Evolutionary conservation across 1,140 invertebrate species (phyloP).

Genomic region (Homarus americanus): DNA sequence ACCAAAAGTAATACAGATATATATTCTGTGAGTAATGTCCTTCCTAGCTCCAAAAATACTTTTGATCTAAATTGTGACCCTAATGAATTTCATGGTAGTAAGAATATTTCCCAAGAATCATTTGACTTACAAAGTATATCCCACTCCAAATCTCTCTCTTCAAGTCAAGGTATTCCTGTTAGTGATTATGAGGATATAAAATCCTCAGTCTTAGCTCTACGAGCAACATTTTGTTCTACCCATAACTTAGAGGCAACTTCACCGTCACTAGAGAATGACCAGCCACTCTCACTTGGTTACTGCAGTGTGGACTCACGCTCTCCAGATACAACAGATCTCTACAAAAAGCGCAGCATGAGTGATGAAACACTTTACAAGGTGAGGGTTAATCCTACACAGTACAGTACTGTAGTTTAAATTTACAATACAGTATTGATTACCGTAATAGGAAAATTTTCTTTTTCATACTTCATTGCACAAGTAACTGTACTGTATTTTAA

Average conservation of each 20-base stretch:
- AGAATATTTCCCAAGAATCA: neutral
- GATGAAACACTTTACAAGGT: constrained; percentile 66
- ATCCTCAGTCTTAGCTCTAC: neutral
- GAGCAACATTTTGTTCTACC: constrained; percentile 14
- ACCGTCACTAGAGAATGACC: neutral
- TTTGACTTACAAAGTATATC: neutral
- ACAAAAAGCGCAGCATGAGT: constrained; percentile 60
- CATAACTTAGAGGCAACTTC: neutral
- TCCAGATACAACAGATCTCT: constrained; percentile 14
- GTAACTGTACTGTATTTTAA: too few species aligned
- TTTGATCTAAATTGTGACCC: neutral
- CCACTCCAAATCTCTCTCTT: constrained; percentile 5
- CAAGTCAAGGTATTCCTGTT: neutral
- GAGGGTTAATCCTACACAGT: too few species aligned
- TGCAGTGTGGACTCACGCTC: constrained; percentile 7
- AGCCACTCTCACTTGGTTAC: constrained; percentile 44
- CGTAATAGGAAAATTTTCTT: too few species aligned
- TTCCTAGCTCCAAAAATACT: neutral
- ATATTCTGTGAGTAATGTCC: neutral
- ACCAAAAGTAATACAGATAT: neutral
- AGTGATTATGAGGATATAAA: constrained; percentile 36
- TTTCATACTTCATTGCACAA: too few species aligned
- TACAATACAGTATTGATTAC: too few species aligned
- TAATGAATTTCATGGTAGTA: neutral
- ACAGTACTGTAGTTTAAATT: too few species aligned